Percentiles rank a stretch among this genome's conserved stretches.
Evolutionary conservation across 1,140 invertebrate species (phyloP).

Genomic region (Holcopasites calliopsidis): DNA sequence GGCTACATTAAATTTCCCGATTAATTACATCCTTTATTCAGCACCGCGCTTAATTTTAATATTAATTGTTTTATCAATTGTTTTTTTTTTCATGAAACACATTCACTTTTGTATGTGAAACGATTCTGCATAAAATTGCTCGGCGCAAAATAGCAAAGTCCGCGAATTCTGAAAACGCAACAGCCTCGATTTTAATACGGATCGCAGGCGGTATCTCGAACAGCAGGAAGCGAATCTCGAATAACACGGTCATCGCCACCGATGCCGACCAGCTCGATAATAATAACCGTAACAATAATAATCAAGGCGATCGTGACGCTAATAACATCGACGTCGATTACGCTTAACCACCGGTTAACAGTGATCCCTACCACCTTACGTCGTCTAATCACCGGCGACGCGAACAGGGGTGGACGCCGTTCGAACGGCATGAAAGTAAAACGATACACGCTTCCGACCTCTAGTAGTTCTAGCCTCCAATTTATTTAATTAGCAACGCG

Average conservation of each 20-base stretch:
- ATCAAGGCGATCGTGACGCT: not conserved
- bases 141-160: too few relatives aligned
- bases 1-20: too few relatives aligned
- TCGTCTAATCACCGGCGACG: too few relatives aligned
- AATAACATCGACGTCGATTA: not conserved
- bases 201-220: not conserved
- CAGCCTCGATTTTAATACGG: not conserved
- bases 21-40: too few relatives aligned
- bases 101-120: too few relatives aligned
- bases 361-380: not conserved
- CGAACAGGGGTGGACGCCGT: not conserved
- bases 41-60: too few relatives aligned
- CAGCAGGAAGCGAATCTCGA: not conserved
- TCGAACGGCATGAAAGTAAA: not conserved
- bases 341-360: not conserved
- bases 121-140: too few relatives aligned
- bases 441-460: not conserved
- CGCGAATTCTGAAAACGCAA: too few relatives aligned
- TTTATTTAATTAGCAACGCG: slow-evolving; percentile 12
- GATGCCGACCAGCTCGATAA: not conserved
- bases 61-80: too few relatives aligned
- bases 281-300: slow-evolving; percentile 27
- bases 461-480: slow-evolving; percentile 2
- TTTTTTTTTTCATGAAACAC: too few relatives aligned
- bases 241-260: not conserved